These are phyloP conservation scores for Desoria tigrina DNA, from an alignment of 2,888 invertebrate genomes.

Conservation along the genomic window DNA sequence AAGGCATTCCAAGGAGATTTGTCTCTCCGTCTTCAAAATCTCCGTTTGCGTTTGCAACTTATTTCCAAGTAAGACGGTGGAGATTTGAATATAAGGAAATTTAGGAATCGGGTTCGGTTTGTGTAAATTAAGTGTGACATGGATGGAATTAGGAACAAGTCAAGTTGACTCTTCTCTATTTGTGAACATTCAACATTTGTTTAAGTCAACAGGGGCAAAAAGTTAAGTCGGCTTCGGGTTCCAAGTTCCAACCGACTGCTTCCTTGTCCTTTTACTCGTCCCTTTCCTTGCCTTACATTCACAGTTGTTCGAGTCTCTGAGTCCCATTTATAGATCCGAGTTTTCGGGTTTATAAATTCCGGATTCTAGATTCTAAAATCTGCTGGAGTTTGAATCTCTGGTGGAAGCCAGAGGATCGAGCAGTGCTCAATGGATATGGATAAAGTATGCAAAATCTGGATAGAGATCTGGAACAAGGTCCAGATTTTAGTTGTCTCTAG, in stretches of 20 bases:
- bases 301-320: too few species aligned
- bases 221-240: background rate
- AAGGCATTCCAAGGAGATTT: background rate
- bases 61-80: background rate
- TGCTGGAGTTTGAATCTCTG: too few species aligned
- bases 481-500: conserved; percentile 24
- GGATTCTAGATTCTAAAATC: too few species aligned
- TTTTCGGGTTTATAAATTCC: too few species aligned
- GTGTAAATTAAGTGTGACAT: conserved; percentile 25
- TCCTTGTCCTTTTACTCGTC: too few species aligned
- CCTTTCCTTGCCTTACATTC: too few species aligned
- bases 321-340: too few species aligned
- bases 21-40: background rate
- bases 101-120: too few species aligned
- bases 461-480: conserved; percentile 6
- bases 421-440: conserved; percentile 9
- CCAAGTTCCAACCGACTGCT: too few species aligned
- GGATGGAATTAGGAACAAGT: conserved; percentile 16
- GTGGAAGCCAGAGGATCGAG: too few species aligned
- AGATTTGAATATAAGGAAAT: too few species aligned
- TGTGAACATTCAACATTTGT: background rate
- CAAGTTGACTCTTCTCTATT: background rate
- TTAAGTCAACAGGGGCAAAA: conserved; percentile 11
- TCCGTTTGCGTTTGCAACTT: conserved; percentile 11
- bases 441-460: conserved; percentile 10